phyloP scores from a whole-genome alignment of 2,888 invertebrate species.

The Seira ritae region DNA sequence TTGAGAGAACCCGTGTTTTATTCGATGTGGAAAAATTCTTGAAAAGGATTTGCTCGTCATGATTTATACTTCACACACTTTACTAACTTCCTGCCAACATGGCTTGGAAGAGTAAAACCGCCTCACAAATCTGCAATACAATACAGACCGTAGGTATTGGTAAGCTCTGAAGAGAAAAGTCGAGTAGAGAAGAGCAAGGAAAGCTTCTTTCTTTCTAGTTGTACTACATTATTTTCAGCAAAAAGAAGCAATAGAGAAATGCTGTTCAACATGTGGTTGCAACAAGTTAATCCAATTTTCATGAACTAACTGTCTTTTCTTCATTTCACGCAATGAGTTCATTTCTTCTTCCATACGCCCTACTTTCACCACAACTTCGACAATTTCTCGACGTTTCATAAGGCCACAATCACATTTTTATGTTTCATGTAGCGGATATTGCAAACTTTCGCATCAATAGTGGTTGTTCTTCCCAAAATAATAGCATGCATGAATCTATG shows the following conservation, averaged over 20 bases:
- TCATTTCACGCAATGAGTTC: background rate
- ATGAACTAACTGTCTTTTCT: slow-evolving; percentile 40
- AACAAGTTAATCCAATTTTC: slow-evolving; percentile 68
- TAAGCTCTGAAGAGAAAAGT: background rate
- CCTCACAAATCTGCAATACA: too few species aligned
- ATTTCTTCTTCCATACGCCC: background rate
- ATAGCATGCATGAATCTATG: too few species aligned
- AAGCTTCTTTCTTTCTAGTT: too few species aligned
- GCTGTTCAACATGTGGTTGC: slow-evolving; percentile 43
- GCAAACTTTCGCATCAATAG: background rate
- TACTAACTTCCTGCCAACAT: too few species aligned
- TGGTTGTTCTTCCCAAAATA: too few species aligned
- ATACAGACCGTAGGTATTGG: too few species aligned
- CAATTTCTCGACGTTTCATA: background rate
- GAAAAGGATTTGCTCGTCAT: too few species aligned
- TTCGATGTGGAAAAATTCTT: too few species aligned
- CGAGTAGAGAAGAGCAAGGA: background rate
- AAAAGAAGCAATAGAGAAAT: slow-evolving; percentile 22
- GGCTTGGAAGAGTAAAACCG: too few species aligned
- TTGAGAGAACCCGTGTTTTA: too few species aligned
- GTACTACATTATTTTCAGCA: too few species aligned
- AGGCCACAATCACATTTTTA: background rate
- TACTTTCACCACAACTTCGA: background rate
- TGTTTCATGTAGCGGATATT: background rate
- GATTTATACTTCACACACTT: too few species aligned